These are phyloP conservation scores for Mormyrops boulengeri DNA, from an alignment of 2,797 vertebrate species.

Conservation along the genomic window DNA sequence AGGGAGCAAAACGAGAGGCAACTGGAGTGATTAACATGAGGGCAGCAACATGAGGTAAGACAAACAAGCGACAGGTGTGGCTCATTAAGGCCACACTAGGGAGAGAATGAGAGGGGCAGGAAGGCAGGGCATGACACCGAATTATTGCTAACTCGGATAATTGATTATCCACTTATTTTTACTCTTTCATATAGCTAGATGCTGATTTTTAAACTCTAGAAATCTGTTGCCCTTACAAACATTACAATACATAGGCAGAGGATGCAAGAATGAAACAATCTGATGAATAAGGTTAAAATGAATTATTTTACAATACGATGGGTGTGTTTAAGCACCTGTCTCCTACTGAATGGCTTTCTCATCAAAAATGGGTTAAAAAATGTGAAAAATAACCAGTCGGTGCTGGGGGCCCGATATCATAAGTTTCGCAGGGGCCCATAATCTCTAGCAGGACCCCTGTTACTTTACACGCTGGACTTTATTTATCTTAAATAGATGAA, in stretches of 20 bases:
- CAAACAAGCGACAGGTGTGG: neutral
- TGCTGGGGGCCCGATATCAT: neutral
- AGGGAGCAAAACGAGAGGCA: neutral
- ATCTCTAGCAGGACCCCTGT: neutral
- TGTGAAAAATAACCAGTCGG: neutral
- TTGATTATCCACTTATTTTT: neutral
- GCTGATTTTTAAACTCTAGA: neutral
- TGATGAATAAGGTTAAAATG: neutral
- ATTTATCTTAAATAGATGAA: neutral
- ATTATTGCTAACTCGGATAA: neutral
- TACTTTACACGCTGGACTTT: neutral
- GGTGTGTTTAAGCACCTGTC: neutral
- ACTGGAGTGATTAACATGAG: neutral
- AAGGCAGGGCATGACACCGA: neutral
- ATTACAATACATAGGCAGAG: neutral
- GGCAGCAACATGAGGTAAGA: neutral
- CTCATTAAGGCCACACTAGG: neutral
- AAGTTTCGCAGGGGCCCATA: neutral
- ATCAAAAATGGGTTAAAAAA: neutral
- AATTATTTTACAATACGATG: neutral
- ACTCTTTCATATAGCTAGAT: neutral
- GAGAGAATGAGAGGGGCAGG: neutral
- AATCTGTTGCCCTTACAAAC: neutral
- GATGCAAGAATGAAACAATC: neutral
- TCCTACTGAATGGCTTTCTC: neutral